These are phyloP conservation scores for Drosophila sordidapex DNA, from an alignment of 2,888 invertebrate species.

Conservation along the genomic window DNA sequence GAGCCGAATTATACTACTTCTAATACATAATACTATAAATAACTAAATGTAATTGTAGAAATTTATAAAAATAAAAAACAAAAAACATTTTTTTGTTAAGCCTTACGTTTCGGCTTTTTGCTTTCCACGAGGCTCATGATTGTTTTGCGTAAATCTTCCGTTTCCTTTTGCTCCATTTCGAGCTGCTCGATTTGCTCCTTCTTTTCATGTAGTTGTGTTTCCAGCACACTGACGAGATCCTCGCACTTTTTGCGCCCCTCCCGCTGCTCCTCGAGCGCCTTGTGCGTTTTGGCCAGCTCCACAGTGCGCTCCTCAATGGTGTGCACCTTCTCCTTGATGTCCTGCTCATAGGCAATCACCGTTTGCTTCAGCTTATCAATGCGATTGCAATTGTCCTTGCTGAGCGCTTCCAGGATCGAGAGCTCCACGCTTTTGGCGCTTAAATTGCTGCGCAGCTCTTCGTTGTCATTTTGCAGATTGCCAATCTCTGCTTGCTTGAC, in stretches of 20 bases:
- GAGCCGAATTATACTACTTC: neutral
- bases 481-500: conserved; percentile 80
- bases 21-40: neutral
- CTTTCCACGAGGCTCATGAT: conserved; percentile 84
- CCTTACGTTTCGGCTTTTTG: conserved; percentile 83
- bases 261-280: conserved; percentile 82
- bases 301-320: conserved; percentile 80
- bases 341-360: conserved; percentile 80
- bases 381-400: conserved; percentile 78
- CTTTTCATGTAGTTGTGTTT: conserved; percentile 82
- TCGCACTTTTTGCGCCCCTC: conserved; percentile 83
- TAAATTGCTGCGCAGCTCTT: conserved; percentile 68
- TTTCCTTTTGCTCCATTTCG: conserved; percentile 83
- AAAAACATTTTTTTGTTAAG: neutral
- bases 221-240: conserved; percentile 82
- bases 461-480: conserved; percentile 78
- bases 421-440: conserved; percentile 76
- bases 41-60: conserved; percentile 1
- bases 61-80: neutral
- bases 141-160: conserved; percentile 84
- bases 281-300: conserved; percentile 80
- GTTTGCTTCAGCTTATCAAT: conserved; percentile 83
- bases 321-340: conserved; percentile 81
- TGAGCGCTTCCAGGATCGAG: conserved; percentile 67
- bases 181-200: conserved; percentile 82